These are phyloP conservation scores for Catocala fraxini DNA, from an alignment of 2,888 invertebrate species.

Conservation along the genomic window DNA sequence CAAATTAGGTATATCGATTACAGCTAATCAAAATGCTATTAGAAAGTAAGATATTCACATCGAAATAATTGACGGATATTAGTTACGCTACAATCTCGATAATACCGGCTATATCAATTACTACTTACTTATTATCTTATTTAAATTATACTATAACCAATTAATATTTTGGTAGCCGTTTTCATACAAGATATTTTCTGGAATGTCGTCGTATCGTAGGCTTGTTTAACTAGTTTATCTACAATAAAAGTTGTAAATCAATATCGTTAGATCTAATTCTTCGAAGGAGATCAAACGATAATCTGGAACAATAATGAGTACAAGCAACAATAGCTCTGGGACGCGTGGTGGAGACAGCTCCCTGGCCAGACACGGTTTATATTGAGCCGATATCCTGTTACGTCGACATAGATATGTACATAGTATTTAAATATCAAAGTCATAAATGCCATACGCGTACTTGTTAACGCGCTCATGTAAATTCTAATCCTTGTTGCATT, in stretches of 20 bases:
- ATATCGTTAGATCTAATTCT: slow-evolving; percentile 42
- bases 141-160: not conserved
- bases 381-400: slow-evolving; percentile 51
- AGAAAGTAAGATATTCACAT: slow-evolving; percentile 3
- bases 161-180: slow-evolving; percentile 7
- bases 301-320: slow-evolving; percentile 25
- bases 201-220: slow-evolving; percentile 20
- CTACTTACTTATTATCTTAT: not conserved
- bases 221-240: slow-evolving; percentile 20
- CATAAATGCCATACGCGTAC: slow-evolving; percentile 85
- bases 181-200: slow-evolving; percentile 5
- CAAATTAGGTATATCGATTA: slow-evolving; percentile 16
- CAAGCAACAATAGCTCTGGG: slow-evolving; percentile 32
- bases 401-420: slow-evolving; percentile 37
- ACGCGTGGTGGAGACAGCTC: slow-evolving; percentile 21
- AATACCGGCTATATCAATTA: not conserved
- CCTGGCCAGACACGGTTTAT: not conserved
- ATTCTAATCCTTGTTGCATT: slow-evolving; percentile 87
- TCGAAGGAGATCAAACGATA: slow-evolving; percentile 35
- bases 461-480: slow-evolving; percentile 83
- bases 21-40: slow-evolving; percentile 5
- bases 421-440: slow-evolving; percentile 79
- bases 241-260: slow-evolving; percentile 37
- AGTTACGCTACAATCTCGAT: not conserved
- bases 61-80: not conserved